A percentile compares a stretch with the other conserved stretches of the same genome.
phyloP scores from a whole-genome alignment of 2,113 vertebrate species.

The Crotophaga sulcirostris region DNA sequence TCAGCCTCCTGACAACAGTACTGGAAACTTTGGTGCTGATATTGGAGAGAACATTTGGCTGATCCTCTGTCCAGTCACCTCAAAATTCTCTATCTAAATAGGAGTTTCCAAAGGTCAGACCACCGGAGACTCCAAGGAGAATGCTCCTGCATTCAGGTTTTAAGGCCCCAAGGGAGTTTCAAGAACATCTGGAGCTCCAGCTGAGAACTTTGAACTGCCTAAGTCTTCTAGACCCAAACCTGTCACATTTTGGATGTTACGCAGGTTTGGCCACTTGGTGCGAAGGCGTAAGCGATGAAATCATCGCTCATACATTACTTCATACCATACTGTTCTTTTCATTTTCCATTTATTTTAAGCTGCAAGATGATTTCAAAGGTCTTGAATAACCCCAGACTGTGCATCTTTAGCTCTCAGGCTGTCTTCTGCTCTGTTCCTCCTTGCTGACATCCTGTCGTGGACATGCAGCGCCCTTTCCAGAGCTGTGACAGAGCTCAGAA shows the following conservation, averaged over 20 bases:
- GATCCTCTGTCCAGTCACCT: background rate
- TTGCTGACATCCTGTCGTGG: background rate
- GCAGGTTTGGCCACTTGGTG: constrained; percentile 44
- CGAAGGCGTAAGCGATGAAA: background rate
- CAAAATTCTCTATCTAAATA: background rate
- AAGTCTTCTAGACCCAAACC: background rate
- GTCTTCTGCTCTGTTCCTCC: background rate
- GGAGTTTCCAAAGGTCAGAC: background rate
- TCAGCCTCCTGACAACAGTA: background rate
- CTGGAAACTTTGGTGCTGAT: background rate
- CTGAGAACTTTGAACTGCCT: background rate
- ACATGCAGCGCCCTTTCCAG: background rate
- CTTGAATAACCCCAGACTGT: background rate
- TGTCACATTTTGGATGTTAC: background rate
- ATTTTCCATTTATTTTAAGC: constrained; percentile 26
- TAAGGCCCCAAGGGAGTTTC: constrained; percentile 31
- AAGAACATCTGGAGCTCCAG: background rate
- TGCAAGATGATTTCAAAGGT: background rate
- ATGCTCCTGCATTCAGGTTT: background rate
- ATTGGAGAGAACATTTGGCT: background rate
- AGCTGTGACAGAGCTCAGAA: background rate
- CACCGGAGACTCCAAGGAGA: background rate
- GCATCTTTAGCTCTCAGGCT: background rate
- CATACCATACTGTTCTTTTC: background rate
- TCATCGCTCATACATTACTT: background rate